A percentile compares a stretch with the other conserved stretches of the same genome.
Evolutionary conservation across 2,113 vertebrate genomes (phyloP).

Genomic region (Boulengeromyrus knoepffleri): DNA sequence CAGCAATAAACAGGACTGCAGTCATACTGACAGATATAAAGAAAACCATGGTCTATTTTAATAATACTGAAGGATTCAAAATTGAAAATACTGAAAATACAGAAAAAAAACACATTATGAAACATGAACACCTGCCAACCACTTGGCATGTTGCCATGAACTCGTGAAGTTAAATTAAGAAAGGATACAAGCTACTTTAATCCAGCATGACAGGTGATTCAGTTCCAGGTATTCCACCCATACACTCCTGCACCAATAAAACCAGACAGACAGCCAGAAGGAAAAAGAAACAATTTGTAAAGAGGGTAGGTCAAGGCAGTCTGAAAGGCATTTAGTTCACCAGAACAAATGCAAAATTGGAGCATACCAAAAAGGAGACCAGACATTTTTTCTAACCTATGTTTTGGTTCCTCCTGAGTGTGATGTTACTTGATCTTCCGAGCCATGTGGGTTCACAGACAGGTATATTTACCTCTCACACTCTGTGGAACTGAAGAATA

Average conservation of each 20-base stretch:
- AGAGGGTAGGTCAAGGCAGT: not conserved
- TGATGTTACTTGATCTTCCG: not conserved
- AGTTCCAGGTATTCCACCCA: not conserved
- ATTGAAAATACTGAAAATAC: not conserved
- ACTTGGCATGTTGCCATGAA: not conserved
- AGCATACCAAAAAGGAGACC: not conserved
- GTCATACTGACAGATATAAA: not conserved
- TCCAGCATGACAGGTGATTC: not conserved
- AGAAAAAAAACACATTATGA: not conserved
- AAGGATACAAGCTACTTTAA: not conserved
- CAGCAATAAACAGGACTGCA: not conserved
- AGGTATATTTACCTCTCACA: not conserved
- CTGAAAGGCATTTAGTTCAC: not conserved
- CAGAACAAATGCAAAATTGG: not conserved
- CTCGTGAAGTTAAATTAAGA: not conserved
- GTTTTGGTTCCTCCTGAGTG: not conserved
- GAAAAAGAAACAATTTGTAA: not conserved
- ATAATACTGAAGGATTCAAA: not conserved
- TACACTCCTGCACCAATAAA: not conserved
- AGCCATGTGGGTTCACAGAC: not conserved
- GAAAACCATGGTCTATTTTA: not conserved
- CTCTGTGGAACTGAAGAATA: not conserved
- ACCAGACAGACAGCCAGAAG: not conserved
- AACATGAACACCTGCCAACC: not conserved
- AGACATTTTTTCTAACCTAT: not conserved